Base-by-base conservation (phyloP, 2,113 vertebrate genomes). In the Spermophilus dauricus region DNA sequence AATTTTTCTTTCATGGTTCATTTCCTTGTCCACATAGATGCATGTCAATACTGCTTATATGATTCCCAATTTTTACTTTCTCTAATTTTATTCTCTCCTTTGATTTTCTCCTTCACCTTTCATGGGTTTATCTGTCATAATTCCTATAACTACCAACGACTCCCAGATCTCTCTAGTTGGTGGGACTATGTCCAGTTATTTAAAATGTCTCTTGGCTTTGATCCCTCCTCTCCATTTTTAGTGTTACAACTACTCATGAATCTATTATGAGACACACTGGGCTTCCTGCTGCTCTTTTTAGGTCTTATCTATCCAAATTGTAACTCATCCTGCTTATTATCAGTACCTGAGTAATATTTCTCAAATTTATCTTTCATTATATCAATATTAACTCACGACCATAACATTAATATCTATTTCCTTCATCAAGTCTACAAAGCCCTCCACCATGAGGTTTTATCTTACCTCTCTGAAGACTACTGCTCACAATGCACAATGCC, bases 151-250 rank as follows among this genome's bases (percentile, higher is more conserved):
- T 42, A 88, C 26, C 26, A 85, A 85, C 81, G n/a, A 80, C 26
- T 70, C 37, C 67, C 20, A 91, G 72, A 85, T 86, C n/a, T 82
- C 8, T 95, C 48, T 85, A 93, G 51, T 77, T 22, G 81, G 32
- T 72, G 58, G 72, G 37, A 89, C 61, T 81, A 82, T 85, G 91
- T 91, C 65, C 45, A 91, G 72, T 90, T 95, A 58, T 63, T 93
- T 80, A 78, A 91, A 90, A 81, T 90, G 12, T 92, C 26, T 97
- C 42, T 67, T 72, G 70, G 22, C 7, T 91, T 94, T 94, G 14
- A 96, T 86, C 4, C 8, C 61, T 84, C 51, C 39, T 97, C 45
- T 94, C 63, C 10, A 81, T 76, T 93, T 89, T 30, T 96, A 67
- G 26, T 69, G n/a, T 92, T 53, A 84, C 2, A 18, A 39, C 14